A percentile compares a stretch with the other conserved stretches of the same genome.
Conservation (phyloP, 1,140 invertebrate species). For the Brachionus rubens region DNA sequence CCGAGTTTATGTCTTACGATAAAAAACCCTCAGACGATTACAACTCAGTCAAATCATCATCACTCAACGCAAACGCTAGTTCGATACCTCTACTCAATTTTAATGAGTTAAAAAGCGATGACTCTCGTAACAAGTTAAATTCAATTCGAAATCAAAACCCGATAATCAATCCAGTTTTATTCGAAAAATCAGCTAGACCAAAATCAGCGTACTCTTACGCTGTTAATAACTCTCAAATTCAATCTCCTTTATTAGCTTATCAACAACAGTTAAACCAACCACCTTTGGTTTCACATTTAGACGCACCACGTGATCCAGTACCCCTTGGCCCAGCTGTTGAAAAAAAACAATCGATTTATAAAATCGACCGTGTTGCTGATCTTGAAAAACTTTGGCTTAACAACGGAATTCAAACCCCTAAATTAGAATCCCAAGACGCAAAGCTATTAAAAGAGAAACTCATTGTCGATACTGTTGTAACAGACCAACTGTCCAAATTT, state of each 20-base stretch:
- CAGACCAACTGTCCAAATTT: conserved; percentile 37
- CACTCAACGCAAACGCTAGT: conserved; percentile 19
- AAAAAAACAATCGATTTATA: conserved; percentile 14
- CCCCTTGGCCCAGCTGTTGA: background rate
- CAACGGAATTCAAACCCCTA: background rate
- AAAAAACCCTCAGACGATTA: background rate
- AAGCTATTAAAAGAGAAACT: conserved; percentile 34
- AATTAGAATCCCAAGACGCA: background rate
- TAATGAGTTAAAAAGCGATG: background rate
- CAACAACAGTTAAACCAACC: background rate
- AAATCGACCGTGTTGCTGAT: conserved; percentile 6
- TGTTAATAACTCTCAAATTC: background rate
- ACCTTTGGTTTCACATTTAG: conserved; percentile 4
- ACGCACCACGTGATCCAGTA: background rate
- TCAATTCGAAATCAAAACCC: background rate
- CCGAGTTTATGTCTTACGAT: background rate
- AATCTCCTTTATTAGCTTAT: conserved; percentile 23
- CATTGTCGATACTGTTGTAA: conserved; percentile 20
- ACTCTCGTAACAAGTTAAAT: background rate
- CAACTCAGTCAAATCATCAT: background rate
- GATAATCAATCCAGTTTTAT: background rate
- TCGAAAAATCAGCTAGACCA: conserved; percentile 32
- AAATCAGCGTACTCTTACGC: conserved; percentile 13
- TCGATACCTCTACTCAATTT: conserved; percentile 23
- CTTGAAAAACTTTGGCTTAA: conserved; percentile 43